phyloP scores from a whole-genome alignment of 2,113 vertebrate species.

The Xenopus laevis region DNA sequence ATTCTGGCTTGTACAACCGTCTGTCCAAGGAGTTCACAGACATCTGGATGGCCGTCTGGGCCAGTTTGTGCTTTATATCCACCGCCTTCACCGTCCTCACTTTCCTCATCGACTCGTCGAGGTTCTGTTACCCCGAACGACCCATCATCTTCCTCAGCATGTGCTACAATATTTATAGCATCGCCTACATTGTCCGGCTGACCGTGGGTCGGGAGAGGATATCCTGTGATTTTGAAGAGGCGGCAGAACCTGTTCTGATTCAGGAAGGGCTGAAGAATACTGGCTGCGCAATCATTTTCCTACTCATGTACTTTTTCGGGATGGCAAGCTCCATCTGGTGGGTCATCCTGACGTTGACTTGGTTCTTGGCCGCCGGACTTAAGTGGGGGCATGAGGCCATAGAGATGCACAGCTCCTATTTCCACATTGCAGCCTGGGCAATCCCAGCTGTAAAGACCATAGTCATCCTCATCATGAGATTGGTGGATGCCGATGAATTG shows the following conservation, averaged over 20 bases:
- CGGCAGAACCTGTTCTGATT: slow-evolving; percentile 88
- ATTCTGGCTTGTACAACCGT: slow-evolving; percentile 86
- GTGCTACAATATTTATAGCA: slow-evolving; percentile 99
- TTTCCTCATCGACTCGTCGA: slow-evolving; percentile 92
- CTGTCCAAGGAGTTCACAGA: slow-evolving; percentile 93
- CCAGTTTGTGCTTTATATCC: slow-evolving; percentile 92
- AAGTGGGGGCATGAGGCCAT: slow-evolving; percentile 99
- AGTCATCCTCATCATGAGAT: slow-evolving; percentile 94
- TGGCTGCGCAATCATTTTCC: slow-evolving; percentile 97
- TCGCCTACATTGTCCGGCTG: slow-evolving; percentile 93
- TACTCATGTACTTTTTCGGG: slow-evolving; percentile 97
- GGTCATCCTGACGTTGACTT: slow-evolving; percentile 96
- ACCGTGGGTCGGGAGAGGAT: slow-evolving; percentile 94
- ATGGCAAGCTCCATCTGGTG: slow-evolving; percentile 99
- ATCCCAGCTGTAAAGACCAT: slow-evolving; percentile 97
- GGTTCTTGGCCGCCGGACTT: slow-evolving; percentile 94
- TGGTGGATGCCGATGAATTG: slow-evolving; percentile 92
- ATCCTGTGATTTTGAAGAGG: slow-evolving; percentile 96
- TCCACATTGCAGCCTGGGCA: slow-evolving; percentile 97
- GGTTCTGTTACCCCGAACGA: slow-evolving; percentile 94
- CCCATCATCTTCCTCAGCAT: slow-evolving; percentile 98
- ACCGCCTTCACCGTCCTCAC: slow-evolving; percentile 95
- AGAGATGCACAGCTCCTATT: slow-evolving; percentile 98
- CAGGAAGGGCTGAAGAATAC: slow-evolving; percentile 98
- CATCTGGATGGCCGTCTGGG: slow-evolving; percentile 98